Conservation (phyloP, 2,113 vertebrate species). For the Canis aureus region DNA sequence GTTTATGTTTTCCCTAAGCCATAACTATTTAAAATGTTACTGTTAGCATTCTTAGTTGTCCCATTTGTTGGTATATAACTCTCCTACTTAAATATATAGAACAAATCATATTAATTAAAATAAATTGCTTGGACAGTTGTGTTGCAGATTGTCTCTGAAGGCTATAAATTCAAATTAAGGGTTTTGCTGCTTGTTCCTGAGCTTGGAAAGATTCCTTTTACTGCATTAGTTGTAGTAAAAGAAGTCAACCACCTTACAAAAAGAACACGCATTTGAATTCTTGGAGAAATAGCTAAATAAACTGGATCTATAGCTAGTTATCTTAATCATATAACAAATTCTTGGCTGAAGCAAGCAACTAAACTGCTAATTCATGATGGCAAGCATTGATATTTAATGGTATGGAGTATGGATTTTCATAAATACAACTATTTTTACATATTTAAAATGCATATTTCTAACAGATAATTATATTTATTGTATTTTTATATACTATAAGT, state of each 20-base stretch:
- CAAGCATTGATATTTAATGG: slow-evolving; percentile 59
- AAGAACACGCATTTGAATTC: slow-evolving; percentile 50
- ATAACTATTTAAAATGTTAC: slow-evolving; percentile 77
- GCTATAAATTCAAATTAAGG: slow-evolving; percentile 86
- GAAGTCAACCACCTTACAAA: slow-evolving; percentile 19
- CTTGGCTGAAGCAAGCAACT: slow-evolving; percentile 50
- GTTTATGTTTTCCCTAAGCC: slow-evolving; percentile 74
- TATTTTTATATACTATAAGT: background rate
- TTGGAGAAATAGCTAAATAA: slow-evolving; percentile 41
- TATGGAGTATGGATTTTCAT: slow-evolving; percentile 10
- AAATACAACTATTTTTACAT: background rate
- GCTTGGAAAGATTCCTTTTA: slow-evolving; percentile 63
- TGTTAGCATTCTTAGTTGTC: slow-evolving; percentile 70
- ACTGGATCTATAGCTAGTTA: background rate
- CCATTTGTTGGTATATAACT: slow-evolving; percentile 73
- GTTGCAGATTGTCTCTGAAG: slow-evolving; percentile 70
- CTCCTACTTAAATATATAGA: slow-evolving; percentile 77
- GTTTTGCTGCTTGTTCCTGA: slow-evolving; percentile 46
- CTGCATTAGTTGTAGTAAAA: slow-evolving; percentile 50
- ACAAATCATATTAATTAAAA: slow-evolving; percentile 85
- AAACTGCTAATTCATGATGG: slow-evolving; percentile 36
- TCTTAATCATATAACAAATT: slow-evolving; percentile 47
- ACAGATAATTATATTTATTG: background rate
- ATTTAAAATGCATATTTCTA: background rate
- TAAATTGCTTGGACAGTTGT: slow-evolving; percentile 64